phyloP scores from a whole-genome alignment of 2,113 vertebrate species.

The Formicarius rufipectus region DNA sequence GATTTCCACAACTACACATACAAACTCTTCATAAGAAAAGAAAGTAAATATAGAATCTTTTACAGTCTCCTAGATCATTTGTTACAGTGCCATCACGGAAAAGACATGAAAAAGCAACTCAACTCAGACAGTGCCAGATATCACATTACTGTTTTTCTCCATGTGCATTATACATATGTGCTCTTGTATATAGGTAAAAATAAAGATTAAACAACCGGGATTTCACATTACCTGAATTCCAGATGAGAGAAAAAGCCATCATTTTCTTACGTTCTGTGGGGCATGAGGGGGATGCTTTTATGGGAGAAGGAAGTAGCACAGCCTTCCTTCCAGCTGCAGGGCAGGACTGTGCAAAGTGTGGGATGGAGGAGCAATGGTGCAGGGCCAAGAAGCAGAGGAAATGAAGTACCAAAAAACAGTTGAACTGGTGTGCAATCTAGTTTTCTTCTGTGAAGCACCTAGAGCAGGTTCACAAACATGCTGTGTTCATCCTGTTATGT shows the following conservation, averaged over 20 bases:
- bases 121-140: background rate
- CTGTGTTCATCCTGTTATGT: background rate
- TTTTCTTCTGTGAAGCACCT: background rate
- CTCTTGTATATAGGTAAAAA: background rate
- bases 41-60: fast-evolving
- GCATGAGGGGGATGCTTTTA: background rate
- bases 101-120: background rate
- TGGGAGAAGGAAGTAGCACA: background rate
- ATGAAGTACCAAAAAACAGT: background rate
- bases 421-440: background rate
- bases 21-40: background rate
- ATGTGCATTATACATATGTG: background rate
- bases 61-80: background rate
- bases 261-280: background rate
- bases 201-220: background rate
- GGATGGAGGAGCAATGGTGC: background rate
- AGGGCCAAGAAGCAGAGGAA: background rate
- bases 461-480: background rate
- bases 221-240: background rate
- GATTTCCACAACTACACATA: background rate
- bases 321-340: background rate
- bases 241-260: background rate
- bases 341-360: background rate
- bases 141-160: background rate
- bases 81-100: background rate